Percentiles rank a stretch among this genome's conserved stretches.
Conservation (phyloP, 2,797 vertebrate species). For the Yasuhikotakia modesta region DNA sequence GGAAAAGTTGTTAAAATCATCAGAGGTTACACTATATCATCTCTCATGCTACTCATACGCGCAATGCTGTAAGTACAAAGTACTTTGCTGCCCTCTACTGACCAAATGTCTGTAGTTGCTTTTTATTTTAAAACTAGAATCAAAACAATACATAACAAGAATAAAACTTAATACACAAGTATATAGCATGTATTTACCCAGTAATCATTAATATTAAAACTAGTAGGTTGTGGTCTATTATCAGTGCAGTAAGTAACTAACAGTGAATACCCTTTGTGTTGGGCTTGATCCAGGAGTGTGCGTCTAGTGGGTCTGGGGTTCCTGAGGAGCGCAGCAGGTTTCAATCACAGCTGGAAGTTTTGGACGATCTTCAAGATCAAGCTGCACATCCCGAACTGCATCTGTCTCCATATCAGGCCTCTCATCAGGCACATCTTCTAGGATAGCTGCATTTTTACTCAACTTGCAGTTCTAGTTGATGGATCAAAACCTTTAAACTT, state of each 20-base stretch:
- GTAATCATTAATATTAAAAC: neutral
- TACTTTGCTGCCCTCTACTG: slow-evolving; percentile 60
- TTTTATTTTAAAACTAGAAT: neutral
- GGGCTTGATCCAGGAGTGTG: slow-evolving; percentile 79
- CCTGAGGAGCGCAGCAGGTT: slow-evolving; percentile 81
- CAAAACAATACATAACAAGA: neutral
- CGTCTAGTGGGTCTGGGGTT: slow-evolving; percentile 81
- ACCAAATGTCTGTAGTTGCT: slow-evolving; percentile 1
- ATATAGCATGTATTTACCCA: neutral
- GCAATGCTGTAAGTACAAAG: slow-evolving; percentile 17
- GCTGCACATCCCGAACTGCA: slow-evolving; percentile 86
- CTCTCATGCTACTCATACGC: too few relatives aligned
- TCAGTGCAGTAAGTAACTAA: too few relatives aligned
- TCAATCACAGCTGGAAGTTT: slow-evolving; percentile 82
- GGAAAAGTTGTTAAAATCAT: neutral
- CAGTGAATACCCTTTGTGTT: slow-evolving; percentile 80
- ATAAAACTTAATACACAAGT: neutral
- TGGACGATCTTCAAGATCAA: slow-evolving; percentile 77
- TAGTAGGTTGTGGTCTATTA: neutral
- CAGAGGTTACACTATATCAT: too few relatives aligned
- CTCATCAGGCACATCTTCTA: slow-evolving; percentile 47
- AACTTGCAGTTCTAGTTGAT: slow-evolving; percentile 63
- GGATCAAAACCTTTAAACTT: slow-evolving; percentile 72
- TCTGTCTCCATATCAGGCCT: slow-evolving; percentile 91
- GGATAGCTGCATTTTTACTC: slow-evolving; percentile 24